Percentiles rank a stretch among this genome's conserved stretches.
These are phyloP conservation scores for Mus pahari DNA, from an alignment of 2,113 vertebrate genomes.

Conservation along the genomic window DNA sequence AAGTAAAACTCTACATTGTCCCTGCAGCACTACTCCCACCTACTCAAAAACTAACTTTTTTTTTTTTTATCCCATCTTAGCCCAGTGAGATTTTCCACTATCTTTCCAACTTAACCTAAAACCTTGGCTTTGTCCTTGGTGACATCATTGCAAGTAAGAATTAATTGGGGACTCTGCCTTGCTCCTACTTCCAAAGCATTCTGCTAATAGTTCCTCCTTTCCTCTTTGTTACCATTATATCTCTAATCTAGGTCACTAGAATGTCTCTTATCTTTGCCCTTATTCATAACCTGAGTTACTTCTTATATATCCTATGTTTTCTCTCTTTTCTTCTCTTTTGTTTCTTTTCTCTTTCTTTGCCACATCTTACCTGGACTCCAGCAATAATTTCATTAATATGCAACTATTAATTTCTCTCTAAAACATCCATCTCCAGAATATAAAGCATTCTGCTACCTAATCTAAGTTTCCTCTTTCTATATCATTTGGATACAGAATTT, in stretches of 20 bases:
- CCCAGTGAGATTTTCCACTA: background rate
- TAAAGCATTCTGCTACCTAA: background rate
- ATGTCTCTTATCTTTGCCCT: background rate
- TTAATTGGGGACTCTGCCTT: background rate
- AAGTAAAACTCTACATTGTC: conserved; percentile 2
- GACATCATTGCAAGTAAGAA: background rate
- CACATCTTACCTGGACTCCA: background rate
- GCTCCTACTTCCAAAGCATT: background rate
- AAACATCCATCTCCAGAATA: background rate
- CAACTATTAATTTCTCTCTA: background rate
- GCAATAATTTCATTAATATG: background rate
- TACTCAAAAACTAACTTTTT: background rate
- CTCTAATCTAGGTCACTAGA: background rate
- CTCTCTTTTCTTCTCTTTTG: background rate
- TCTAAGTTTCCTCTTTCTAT: background rate
- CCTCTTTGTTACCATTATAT: background rate
- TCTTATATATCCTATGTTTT: background rate
- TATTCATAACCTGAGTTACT: background rate
- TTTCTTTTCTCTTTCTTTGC: background rate
- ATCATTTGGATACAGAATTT: background rate
- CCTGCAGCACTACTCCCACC: background rate
- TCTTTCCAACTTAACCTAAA: conserved; percentile 19
- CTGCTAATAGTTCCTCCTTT: background rate
- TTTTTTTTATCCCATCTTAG: background rate
- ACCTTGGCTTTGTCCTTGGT: background rate